Conservation (phyloP, 2,113 vertebrate genomes). For the Chaetodon auriga region DNA sequence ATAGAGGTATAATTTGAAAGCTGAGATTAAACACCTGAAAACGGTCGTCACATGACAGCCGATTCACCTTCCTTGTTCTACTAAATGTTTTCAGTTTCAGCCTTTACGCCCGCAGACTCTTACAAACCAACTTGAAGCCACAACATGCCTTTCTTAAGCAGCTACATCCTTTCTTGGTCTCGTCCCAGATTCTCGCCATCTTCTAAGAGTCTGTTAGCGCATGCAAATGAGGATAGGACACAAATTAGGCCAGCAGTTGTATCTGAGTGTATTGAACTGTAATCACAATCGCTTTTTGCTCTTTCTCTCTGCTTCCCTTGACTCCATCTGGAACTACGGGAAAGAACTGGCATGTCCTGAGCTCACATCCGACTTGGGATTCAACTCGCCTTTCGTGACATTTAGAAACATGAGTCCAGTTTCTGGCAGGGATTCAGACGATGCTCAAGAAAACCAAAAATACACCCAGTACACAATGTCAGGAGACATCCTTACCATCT, state of each 20-base stretch:
- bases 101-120: background rate
- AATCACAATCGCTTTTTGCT: constrained; percentile 11
- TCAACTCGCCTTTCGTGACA: background rate
- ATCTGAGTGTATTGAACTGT: constrained; percentile 29
- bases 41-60: background rate
- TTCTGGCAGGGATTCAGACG: background rate
- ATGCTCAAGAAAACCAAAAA: constrained; percentile 8
- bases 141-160: constrained; percentile 9
- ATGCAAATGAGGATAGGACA: constrained; percentile 51
- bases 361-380: background rate
- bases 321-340: constrained; percentile 1
- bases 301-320: background rate
- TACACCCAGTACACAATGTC: background rate
- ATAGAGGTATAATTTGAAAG: background rate
- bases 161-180: constrained; percentile 21
- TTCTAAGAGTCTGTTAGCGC: constrained; percentile 30
- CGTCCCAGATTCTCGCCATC: constrained; percentile 44
- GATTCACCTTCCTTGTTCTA: background rate
- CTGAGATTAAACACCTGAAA: constrained; percentile 7
- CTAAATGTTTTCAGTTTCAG: constrained; percentile 24
- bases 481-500: background rate
- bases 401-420: background rate
- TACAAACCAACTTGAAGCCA: constrained; percentile 4
- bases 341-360: background rate
- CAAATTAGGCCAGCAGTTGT: constrained; percentile 48